A percentile compares a stretch with the other conserved stretches of the same genome.
phyloP scores from a whole-genome alignment of 1,140 invertebrate species.

The Atopsyche davidsoni region DNA sequence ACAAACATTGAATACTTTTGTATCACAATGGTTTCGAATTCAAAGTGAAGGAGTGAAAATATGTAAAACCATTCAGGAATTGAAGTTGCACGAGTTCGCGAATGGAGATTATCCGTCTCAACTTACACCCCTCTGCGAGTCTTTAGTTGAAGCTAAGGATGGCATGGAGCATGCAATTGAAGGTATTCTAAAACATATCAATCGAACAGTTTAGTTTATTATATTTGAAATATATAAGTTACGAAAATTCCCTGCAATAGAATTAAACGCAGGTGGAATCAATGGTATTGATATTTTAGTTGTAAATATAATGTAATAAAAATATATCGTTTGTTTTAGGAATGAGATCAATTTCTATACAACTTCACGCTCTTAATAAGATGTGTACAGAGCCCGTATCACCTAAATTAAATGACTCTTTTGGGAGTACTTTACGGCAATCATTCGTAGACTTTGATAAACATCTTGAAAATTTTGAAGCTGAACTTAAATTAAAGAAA shows the following conservation, averaged over 20 bases:
- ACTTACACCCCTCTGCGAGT: conserved; percentile 33
- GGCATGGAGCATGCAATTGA: conserved; percentile 34
- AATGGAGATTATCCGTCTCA: conserved; percentile 39
- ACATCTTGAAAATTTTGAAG: conserved; percentile 30
- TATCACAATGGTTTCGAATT: conserved; percentile 35
- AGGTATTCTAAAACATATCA: conserved; percentile 29
- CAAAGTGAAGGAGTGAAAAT: conserved; percentile 36
- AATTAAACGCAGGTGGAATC: background rate
- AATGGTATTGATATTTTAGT: background rate
- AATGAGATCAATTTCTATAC: conserved; percentile 34
- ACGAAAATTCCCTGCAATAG: background rate
- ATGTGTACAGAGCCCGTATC: conserved; percentile 38
- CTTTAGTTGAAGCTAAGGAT: conserved; percentile 33
- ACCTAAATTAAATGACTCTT: conserved; percentile 32
- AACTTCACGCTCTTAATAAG: conserved; percentile 36
- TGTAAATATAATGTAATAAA: conserved; percentile 3
- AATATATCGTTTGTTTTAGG: conserved; percentile 32
- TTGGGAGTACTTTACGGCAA: too few relatives aligned
- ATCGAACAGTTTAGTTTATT: background rate
- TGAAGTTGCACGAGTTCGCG: conserved; percentile 38
- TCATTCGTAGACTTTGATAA: conserved; percentile 32
- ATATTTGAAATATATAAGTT: background rate
- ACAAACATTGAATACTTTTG: conserved; percentile 34
- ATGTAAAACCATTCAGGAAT: conserved; percentile 33
- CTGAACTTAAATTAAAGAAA: conserved; percentile 37